Evolutionary conservation across 1,140 invertebrate genomes (phyloP), one percentile per base, ranked within the genome.

Genomic region (Adoxophyes honmai): DNA sequence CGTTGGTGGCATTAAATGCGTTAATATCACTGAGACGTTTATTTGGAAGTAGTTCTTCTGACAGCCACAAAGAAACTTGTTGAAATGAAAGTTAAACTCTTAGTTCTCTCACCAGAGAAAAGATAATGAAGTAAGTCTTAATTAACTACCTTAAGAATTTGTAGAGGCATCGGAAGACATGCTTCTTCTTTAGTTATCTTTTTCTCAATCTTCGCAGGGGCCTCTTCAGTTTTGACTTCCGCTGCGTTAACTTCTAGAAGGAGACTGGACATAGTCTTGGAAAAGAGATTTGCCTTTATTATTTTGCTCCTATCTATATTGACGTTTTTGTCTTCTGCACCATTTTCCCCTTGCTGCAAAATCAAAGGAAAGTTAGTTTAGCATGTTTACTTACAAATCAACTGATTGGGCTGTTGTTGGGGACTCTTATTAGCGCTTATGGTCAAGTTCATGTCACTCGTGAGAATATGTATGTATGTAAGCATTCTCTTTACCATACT

Each of bases 71-170:
- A n/a, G n/a, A n/a, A n/a, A n/a, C n/a, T n/a, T n/a, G n/a, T n/a
- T n/a, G n/a, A n/a, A n/a, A n/a, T n/a, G n/a, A n/a, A n/a, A n/a
- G n/a, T n/a, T n/a, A n/a, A n/a, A n/a, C n/a, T n/a, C n/a, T n/a
- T n/a, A n/a, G n/a, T n/a, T n/a, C n/a, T n/a, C n/a, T n/a, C n/a
- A n/a, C n/a, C n/a, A n/a, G n/a, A n/a, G n/a, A n/a, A n/a, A n/a
- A n/a, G n/a, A n/a, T n/a, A n/a, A n/a, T n/a, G n/a, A n/a, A n/a
- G n/a, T n/a, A n/a, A n/a, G n/a, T n/a, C n/a, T n/a, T n/a, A n/a
- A n/a, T n/a, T 0, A 60, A 52, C 52, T 78, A 89, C 88, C 80
- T 89, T 78, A n/a, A 89, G 78, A 35, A 86, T 67, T 11, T 71
- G 18, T 11, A 86, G 87, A 4, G 75, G 64, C 62, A 85, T 85